phyloP scores from a whole-genome alignment of 2,888 invertebrate genomes.

The Netelia inedita region DNA sequence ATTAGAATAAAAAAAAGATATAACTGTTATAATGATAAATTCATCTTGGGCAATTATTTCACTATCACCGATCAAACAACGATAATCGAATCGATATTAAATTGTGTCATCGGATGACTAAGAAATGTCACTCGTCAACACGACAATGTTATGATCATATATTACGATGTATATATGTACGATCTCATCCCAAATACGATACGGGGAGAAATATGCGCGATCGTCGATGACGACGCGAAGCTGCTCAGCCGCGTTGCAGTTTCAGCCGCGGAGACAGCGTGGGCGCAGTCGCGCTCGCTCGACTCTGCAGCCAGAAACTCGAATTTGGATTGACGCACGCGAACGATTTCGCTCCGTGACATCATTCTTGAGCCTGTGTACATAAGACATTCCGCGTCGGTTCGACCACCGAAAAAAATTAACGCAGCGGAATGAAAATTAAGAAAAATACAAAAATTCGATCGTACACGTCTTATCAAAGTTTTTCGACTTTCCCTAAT shows the following conservation, averaged over 20 bases:
- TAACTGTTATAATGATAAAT: too few species aligned
- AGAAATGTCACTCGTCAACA: constrained; percentile 4
- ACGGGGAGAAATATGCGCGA: constrained; percentile 6
- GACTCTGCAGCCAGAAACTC: constrained; percentile 60
- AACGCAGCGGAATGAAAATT: too few species aligned
- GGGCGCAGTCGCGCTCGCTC: constrained; percentile 20
- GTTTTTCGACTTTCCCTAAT: too few species aligned
- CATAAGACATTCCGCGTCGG: not conserved
- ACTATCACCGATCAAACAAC: too few species aligned
- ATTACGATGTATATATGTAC: constrained; percentile 3
- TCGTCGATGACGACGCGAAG: constrained; percentile 53
- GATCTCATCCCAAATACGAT: constrained; percentile 1
- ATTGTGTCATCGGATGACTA: not conserved
- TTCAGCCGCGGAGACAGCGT: constrained; percentile 49
- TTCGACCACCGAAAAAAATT: too few species aligned
- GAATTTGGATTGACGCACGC: constrained; percentile 72
- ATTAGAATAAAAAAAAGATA: too few species aligned
- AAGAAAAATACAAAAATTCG: too few species aligned
- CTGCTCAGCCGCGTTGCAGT: constrained; percentile 58
- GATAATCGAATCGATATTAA: not conserved
- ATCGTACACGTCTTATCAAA: too few species aligned
- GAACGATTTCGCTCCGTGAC: constrained; percentile 66
- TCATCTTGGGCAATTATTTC: too few species aligned
- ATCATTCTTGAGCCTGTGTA: constrained; percentile 59
- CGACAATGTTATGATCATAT: not conserved